Conservation (phyloP, 2,113 vertebrate species). For the Gyps fulvus region DNA sequence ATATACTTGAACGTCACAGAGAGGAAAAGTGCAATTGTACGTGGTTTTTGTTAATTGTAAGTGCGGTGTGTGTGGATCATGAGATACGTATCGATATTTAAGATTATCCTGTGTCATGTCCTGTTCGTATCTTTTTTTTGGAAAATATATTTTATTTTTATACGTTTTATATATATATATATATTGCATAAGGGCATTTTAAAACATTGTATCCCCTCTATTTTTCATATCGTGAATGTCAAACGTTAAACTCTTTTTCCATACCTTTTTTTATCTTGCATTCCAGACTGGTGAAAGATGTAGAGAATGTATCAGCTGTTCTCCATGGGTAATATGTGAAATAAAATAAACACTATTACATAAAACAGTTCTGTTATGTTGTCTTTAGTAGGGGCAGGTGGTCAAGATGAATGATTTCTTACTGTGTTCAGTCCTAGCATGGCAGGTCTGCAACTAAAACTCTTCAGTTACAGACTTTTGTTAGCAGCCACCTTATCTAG, state of each 20-base stretch:
- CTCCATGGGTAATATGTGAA: conserved; percentile 78
- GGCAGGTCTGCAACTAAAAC: background rate
- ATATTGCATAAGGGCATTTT: conserved; percentile 93
- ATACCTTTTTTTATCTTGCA: conserved; percentile 51
- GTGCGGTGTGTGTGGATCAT: conserved; percentile 81
- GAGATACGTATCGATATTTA: conserved; percentile 88
- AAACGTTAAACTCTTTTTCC: conserved; percentile 73
- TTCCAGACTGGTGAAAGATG: conserved; percentile 75
- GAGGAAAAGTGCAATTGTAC: conserved; percentile 93
- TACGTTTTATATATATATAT: conserved; percentile 78
- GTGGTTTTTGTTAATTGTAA: conserved; percentile 52
- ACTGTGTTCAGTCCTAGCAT: background rate
- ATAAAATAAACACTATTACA: conserved; percentile 66
- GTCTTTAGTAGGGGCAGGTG: background rate
- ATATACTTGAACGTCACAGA: conserved; percentile 94
- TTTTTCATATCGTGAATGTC: conserved; percentile 78
- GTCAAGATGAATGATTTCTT: background rate
- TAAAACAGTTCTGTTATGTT: background rate
- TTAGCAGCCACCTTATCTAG: background rate
- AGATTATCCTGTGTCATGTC: conserved; percentile 75
- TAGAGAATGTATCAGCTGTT: conserved; percentile 79
- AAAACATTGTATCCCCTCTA: conserved; percentile 78
- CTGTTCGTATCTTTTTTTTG: conserved; percentile 75
- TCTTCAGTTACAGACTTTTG: background rate
- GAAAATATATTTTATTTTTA: conserved; percentile 94